Conservation (phyloP, 2,888 invertebrate genomes). For the Machimus rusticus region DNA sequence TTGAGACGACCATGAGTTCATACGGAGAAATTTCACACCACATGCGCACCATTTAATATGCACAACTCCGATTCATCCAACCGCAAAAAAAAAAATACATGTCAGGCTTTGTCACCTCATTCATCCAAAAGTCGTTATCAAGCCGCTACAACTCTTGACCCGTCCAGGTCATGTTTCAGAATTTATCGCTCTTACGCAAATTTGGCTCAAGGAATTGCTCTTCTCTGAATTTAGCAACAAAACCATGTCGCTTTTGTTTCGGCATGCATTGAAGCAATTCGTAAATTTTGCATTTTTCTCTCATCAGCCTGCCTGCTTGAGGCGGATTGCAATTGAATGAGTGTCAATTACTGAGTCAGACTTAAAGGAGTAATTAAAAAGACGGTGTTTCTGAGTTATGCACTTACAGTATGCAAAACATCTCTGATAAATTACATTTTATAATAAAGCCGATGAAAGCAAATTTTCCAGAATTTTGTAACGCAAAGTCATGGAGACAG, state of each 20-base stretch:
- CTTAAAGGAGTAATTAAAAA: neutral
- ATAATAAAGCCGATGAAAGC: neutral
- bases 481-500: neutral
- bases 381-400: neutral
- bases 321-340: neutral
- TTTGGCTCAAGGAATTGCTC: conserved; percentile 7
- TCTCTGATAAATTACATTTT: neutral
- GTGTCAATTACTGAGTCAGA: neutral
- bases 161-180: neutral
- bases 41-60: neutral
- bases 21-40: conserved; percentile 10
- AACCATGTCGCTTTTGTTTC: neutral
- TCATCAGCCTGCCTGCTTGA: neutral
- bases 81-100: neutral
- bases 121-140: neutral
- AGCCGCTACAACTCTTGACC: neutral
- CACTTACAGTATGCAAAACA: neutral
- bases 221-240: neutral
- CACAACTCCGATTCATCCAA: neutral
- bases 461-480: neutral
- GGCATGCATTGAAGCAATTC: neutral
- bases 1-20: neutral
- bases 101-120: neutral
- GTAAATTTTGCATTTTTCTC: neutral
- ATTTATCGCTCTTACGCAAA: neutral